These are phyloP conservation scores for Chitala chitala DNA, from an alignment of 2,113 vertebrate genomes.

Conservation along the genomic window DNA sequence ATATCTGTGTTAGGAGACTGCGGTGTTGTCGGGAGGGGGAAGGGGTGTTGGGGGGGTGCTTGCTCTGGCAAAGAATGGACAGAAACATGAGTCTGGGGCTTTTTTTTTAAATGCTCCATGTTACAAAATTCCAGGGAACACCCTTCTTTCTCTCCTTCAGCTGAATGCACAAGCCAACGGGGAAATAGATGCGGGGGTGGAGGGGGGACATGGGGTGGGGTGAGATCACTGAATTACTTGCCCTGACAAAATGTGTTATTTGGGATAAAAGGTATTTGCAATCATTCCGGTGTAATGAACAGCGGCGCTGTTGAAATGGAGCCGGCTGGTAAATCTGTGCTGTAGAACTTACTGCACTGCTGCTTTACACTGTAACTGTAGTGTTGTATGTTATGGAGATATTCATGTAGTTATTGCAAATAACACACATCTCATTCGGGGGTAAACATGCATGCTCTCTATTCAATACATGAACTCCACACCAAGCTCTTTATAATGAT, in stretches of 20 bases:
- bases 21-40: neutral
- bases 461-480: too few relatives aligned
- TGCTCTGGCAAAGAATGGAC: conserved; percentile 27
- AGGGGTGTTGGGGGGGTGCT: too few relatives aligned
- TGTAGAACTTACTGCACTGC: too few relatives aligned
- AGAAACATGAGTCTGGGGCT: conserved; percentile 45
- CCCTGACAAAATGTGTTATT: conserved; percentile 49
- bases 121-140: conserved; percentile 54
- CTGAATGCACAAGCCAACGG: neutral
- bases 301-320: conserved; percentile 35
- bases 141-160: conserved; percentile 37
- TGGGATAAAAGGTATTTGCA: conserved; percentile 47
- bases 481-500: too few relatives aligned
- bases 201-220: conserved; percentile 46
- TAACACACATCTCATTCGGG: too few relatives aligned
- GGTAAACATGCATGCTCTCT: too few relatives aligned
- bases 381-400: too few relatives aligned
- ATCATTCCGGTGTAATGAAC: conserved; percentile 39
- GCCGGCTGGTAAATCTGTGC: too few relatives aligned
- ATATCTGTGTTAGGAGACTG: conserved; percentile 26
- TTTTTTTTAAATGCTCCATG: conserved; percentile 46
- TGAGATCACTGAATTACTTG: conserved; percentile 41
- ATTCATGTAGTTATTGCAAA: too few relatives aligned
- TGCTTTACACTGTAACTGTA: too few relatives aligned
- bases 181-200: conserved; percentile 42